Percentiles rank a stretch among this genome's conserved stretches.
Conservation (phyloP, 2,888 invertebrate genomes). For the Opisthograptis luteolata region DNA sequence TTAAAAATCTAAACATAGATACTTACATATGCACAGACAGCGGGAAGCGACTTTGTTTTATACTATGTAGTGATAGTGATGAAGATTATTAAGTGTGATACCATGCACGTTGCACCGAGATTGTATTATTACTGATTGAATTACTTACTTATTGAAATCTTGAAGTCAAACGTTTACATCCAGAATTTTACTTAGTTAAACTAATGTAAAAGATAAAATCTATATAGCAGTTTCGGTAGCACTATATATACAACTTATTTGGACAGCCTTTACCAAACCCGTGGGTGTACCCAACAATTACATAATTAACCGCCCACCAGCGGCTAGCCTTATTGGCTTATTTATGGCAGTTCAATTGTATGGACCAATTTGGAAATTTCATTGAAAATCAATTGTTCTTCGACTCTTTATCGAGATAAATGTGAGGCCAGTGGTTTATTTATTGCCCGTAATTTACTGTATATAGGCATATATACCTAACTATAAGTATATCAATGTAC, state of each 20-base stretch:
- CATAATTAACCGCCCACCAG: constrained; percentile 31
- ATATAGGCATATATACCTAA: no score
- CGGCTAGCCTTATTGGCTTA: constrained; percentile 27
- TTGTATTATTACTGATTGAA: no score
- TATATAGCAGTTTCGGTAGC: not conserved
- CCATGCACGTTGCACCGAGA: no score
- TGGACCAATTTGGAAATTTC: constrained; percentile 27
- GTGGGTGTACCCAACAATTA: constrained; percentile 16
- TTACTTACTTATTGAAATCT: no score
- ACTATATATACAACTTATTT: not conserved
- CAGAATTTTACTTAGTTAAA: no score
- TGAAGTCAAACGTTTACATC: no score
- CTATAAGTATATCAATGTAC: no score
- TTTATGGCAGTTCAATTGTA: constrained; percentile 31
- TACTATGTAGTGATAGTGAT: no score
- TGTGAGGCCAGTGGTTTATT: constrained; percentile 3
- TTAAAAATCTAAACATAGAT: no score
- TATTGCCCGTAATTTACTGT: not conserved
- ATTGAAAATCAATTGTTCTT: constrained; percentile 35
- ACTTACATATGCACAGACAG: no score
- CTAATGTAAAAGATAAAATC: not conserved
- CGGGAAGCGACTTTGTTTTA: no score
- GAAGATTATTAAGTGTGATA: no score
- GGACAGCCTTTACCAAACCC: not conserved
- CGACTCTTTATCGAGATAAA: constrained; percentile 22